Evolutionary conservation across 2,888 invertebrate genomes (phyloP), one percentile per base, ranked within the genome.

Genomic region (Crepidodera aurea): DNA sequence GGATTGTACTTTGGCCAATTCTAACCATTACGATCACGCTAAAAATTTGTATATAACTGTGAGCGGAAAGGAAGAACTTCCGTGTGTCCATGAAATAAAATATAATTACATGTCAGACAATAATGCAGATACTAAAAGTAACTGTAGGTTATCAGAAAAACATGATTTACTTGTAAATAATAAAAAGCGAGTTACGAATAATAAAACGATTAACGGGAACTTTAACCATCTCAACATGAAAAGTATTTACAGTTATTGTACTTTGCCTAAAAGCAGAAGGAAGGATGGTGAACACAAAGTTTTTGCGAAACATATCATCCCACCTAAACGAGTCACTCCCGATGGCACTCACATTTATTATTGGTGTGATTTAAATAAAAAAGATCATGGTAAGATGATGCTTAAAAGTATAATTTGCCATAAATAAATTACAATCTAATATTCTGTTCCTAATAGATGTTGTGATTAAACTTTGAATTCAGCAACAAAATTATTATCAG

Each of bases 321-420:
- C 92, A 68, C 92, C 92, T 62, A 90, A 88, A 78, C 86, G 91
- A 68, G 86, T 88, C 73, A 91, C 92, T 60, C 89, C 92, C 22
- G 93, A 93, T 82, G 93, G 93, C 73, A 93, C 93, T 65, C 88
- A 89, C 78, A 88, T 93, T 78, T 91, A 90, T 85, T 93, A 93
- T 84, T 92, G 93, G 92, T 93, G 93, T 84, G 92, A 93, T 83
- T 81, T 90, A 81, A 88, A 90, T 72, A 85, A 84, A 75, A 83
- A 82, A 72, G 77, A 79, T 58, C 79, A 83, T 82, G 87, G 88
- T 87, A 83, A 79, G 72, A 58, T 44, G 6, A 4, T 22, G 22
- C 22, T n/a, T n/a, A n/a, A n/a, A n/a, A n/a, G 39, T 51, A 46
- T 59, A 46, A 19, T 51, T 54, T 15, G 25, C 39, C 58, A 25